A percentile compares a stretch with the other conserved stretches of the same genome.
Conservation (phyloP, 1,140 invertebrate genomes). For the Tetragnatha versicolor region DNA sequence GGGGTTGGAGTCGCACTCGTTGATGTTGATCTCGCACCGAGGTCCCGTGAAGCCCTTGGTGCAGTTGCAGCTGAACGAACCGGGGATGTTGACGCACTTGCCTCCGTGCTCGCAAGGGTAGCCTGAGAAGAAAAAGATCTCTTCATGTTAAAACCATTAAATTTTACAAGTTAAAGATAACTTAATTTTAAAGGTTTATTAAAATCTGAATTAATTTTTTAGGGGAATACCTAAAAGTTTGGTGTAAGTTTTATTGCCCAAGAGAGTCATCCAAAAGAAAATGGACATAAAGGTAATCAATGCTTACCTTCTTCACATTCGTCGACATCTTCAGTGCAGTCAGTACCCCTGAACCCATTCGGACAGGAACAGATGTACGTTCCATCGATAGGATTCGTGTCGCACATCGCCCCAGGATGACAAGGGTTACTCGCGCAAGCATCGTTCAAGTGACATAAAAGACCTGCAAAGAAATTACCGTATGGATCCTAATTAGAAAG, state of each 20-base stretch:
- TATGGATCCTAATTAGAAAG: too few species aligned
- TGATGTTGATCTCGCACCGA: slow-evolving; percentile 77
- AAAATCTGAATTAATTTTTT: too few species aligned
- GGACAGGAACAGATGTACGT: slow-evolving; percentile 93
- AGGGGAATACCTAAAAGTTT: too few species aligned
- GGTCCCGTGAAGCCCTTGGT: slow-evolving; percentile 90
- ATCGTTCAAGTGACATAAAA: slow-evolving; percentile 92
- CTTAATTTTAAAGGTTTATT: too few species aligned
- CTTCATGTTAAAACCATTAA: slow-evolving; percentile 61
- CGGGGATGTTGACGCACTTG: slow-evolving; percentile 89
- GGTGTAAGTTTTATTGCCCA: too few species aligned
- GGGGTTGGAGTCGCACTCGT: slow-evolving; percentile 93
- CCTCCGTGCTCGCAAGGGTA: slow-evolving; percentile 64
- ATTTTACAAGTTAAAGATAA: too few species aligned
- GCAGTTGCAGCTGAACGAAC: slow-evolving; percentile 91
- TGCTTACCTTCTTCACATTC: slow-evolving; percentile 91
- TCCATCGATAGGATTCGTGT: slow-evolving; percentile 94
- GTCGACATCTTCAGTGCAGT: slow-evolving; percentile 93
- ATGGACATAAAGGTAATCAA: too few species aligned
- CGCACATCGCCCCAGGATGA: slow-evolving; percentile 89
- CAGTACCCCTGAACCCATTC: slow-evolving; percentile 85
- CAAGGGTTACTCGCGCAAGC: slow-evolving; percentile 97
- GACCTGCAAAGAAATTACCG: slow-evolving; percentile 82
- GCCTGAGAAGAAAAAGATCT: slow-evolving; percentile 67
- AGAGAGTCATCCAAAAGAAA: too few species aligned